phyloP scores from a whole-genome alignment of 2,113 vertebrate species.

The Thymallus thymallus region DNA sequence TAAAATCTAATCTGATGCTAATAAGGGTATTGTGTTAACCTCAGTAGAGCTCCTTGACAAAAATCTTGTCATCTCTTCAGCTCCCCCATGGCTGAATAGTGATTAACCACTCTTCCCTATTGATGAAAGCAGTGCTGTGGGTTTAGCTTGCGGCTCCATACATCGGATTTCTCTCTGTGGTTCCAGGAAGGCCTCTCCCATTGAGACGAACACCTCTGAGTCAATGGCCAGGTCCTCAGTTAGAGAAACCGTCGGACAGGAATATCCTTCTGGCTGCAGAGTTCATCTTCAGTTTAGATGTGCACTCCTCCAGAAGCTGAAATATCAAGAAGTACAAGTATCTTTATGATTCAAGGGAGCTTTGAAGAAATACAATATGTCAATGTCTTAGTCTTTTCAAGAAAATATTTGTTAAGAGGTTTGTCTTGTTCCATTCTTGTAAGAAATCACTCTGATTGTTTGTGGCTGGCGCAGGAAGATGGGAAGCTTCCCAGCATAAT shows the following conservation, averaged over 20 bases:
- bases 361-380: background rate
- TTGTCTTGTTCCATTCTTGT: slow-evolving; percentile 61
- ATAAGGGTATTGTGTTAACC: background rate
- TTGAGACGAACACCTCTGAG: slow-evolving; percentile 62
- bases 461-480: slow-evolving; percentile 60
- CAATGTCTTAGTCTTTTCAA: too few species aligned
- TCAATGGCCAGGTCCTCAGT: slow-evolving; percentile 64
- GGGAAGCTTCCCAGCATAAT: slow-evolving; percentile 46
- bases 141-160: slow-evolving; percentile 51
- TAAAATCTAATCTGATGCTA: background rate
- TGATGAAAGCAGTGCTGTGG: background rate
- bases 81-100: background rate
- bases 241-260: slow-evolving; percentile 67
- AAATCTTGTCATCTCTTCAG: background rate
- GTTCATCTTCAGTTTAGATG: slow-evolving; percentile 64
- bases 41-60: background rate
- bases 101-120: background rate
- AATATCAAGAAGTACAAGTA: slow-evolving; percentile 45
- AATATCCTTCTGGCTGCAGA: slow-evolving; percentile 62
- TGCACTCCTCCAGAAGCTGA: slow-evolving; percentile 64
- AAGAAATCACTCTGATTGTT: slow-evolving; percentile 61
- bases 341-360: background rate
- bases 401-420: slow-evolving; percentile 25
- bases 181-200: slow-evolving; percentile 64
- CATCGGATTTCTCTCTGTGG: slow-evolving; percentile 68